Base-by-base conservation (phyloP, 2,888 invertebrate species). In the Agonopterix subpropinquella region DNA sequence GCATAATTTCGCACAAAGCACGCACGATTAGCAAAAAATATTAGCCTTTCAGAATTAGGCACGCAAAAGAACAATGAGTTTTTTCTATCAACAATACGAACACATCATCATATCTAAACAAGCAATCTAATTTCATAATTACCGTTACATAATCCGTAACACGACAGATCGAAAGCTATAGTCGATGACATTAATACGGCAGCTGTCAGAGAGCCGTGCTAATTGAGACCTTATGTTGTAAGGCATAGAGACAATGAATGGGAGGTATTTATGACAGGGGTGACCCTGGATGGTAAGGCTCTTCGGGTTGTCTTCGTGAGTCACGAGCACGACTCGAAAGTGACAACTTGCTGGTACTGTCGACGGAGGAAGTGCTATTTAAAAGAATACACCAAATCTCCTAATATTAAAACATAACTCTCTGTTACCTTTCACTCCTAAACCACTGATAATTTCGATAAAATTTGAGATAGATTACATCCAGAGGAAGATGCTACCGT, bases 241-340 rank as follows among this genome's bases (percentile, higher is more conserved):
- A 39, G 59, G 53, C 62, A 9, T 18, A 28, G 41, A 10, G 36
- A 28, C 41, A 42, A n/a, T 42, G 28, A 42, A 13, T 42, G 5
- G 42, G 42, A 11, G 42, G 42, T 28, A 43, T 11, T 42, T 36
- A 36, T 41, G 47, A 42, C 36, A 36, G 43, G 5, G 11, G 11
- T 42, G 10, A 42, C 42, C 11, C 11, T 11, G 11, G n/a, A 42
- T 11, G 11, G 42, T 28, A n/a, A 42, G 43, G 10, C 11, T n/a
- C 37, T n/a, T 41, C 42, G 36, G 47, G 47, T 39, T 44, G 41
- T 36, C 45, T 43, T 80, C 79, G 80, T 78, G 80, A 80, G 62
- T 77, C 80, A 78, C 79, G 73, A 77, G 67, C 80, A 78, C 80
- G 73, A 76, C 70, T 77, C 55, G 78, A 79, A 80, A 80, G 80